phyloP scores from a whole-genome alignment of 2,113 vertebrate species.

The cat (Felis catus) region F.catus_Fca126_mat1.0 CM031424.1:34812001-34812500 shows the following conservation, averaged over 20 bases:
- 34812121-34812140: background rate
- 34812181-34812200: background rate
- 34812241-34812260: background rate
- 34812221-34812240: background rate
- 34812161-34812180: background rate
- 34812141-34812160: background rate
- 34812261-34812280: background rate
- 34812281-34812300: background rate
- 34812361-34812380: background rate
- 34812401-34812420: background rate
- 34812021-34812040: background rate
- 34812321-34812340: background rate
- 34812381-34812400: background rate
- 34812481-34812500: background rate
- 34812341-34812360: background rate
- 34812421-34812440: background rate
- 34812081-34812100: background rate
- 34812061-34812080: background rate
- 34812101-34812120: background rate
- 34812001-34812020: background rate
- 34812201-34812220: background rate
- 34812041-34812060: background rate
- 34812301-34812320: background rate
- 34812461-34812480: background rate
- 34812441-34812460: background rate